Base-by-base conservation (phyloP, 92 coral and sea anemone species). In the Epizoanthus scotinus region DNA sequence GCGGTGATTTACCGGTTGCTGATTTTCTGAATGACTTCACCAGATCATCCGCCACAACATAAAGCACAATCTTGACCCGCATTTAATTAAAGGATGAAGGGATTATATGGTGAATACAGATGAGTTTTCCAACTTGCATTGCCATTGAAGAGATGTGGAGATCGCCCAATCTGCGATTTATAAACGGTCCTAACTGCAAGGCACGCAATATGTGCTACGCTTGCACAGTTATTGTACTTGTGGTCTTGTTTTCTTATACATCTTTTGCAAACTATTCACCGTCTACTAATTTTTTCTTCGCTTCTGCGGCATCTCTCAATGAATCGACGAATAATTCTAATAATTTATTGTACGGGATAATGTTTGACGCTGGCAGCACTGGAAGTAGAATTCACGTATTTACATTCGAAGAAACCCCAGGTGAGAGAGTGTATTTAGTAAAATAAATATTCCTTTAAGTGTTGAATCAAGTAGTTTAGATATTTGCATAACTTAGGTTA, bases 341-440 rank as follows among this genome's bases (percentile, higher is more conserved):
- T 34, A 50, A 73, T n/a, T 72, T 63, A 21, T 29, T 73, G 5
- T 89, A 89, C 72, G 96, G 97, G 24, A 92, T 95, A 61, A 94
- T 95, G 94, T 91, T 95, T 81, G 99, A 95, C 78, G 99, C 99
- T 55, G 99, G 99, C 2, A 95, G 99, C 55, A 95, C 99, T 2
- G 99, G 99, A 4, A 95, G 94, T 60, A 77, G 99, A 24, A 89
- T 95, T 67, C 99, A 95, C 42, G 91, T 91, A 8, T 95, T 84
- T 70, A 82, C 92, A 15, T 93, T 95, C 54, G 66, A 47, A 47
- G 84, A 83, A 83, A 19, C 28, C 10, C 24, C 61, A 85, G 97
- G 97, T 92, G 52, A 60, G 89, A 19, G 4, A 17, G 6, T 34
- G 40, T 24, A 1, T 18, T 27, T 63, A 64, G 40, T 5, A 2